phyloP scores from a whole-genome alignment of 2,797 vertebrate genomes.

The Pseudochaenichthys georgianus region DNA sequence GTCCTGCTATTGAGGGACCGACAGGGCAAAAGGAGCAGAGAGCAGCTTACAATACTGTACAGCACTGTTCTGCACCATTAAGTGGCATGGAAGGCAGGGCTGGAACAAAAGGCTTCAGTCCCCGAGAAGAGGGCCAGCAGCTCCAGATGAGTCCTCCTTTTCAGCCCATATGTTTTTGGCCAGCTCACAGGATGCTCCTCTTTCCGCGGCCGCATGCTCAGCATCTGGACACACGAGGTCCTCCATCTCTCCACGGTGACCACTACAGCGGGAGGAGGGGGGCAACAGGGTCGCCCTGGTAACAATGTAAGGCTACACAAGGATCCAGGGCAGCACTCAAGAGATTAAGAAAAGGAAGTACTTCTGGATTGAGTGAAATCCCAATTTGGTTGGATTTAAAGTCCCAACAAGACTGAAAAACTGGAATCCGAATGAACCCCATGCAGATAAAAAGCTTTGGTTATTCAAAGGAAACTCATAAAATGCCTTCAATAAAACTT shows the following conservation, averaged over 20 bases:
- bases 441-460: slow-evolving; percentile 3
- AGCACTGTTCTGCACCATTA: slow-evolving; percentile 88
- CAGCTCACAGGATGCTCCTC: slow-evolving; percentile 77
- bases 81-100: slow-evolving; percentile 81
- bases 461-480: not conserved
- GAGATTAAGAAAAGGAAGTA: slow-evolving; percentile 82
- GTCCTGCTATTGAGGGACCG: slow-evolving; percentile 77
- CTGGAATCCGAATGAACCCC: slow-evolving; percentile 12
- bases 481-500: not conserved
- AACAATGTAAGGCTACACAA: slow-evolving; percentile 66
- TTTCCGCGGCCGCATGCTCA: slow-evolving; percentile 79
- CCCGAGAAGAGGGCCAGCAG: slow-evolving; percentile 73
- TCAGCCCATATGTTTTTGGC: slow-evolving; percentile 87
- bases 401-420: slow-evolving; percentile 22
- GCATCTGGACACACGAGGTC: slow-evolving; percentile 89
- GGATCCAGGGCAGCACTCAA: slow-evolving; percentile 68
- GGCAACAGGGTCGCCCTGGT: slow-evolving; percentile 75
- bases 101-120: slow-evolving; percentile 81
- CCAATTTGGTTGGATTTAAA: slow-evolving; percentile 76
- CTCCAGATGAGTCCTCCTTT: slow-evolving; percentile 75
- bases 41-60: slow-evolving; percentile 89
- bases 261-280: slow-evolving; percentile 56
- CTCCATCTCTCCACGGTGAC: slow-evolving; percentile 68
- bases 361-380: slow-evolving; percentile 64
- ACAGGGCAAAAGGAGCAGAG: slow-evolving; percentile 80